phyloP scores from a whole-genome alignment of 1,140 invertebrate species.

The Neocloeon triangulifer region DNA sequence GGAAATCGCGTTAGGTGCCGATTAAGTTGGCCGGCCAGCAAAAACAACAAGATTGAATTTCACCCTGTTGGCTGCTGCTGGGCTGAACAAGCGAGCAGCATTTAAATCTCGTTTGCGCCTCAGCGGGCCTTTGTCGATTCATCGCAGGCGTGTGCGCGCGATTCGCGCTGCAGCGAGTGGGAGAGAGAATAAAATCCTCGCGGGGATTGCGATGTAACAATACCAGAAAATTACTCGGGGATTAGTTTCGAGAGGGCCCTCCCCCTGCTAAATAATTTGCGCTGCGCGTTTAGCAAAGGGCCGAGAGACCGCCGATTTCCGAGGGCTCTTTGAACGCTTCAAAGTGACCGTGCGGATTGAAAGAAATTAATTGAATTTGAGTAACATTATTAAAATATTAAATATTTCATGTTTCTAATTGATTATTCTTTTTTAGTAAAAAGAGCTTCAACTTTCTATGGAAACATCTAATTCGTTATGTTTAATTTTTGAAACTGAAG shows the following conservation, averaged over 20 bases:
- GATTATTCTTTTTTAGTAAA: no score
- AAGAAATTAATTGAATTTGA: no score
- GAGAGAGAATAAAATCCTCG: slow-evolving; percentile 2
- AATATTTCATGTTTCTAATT: no score
- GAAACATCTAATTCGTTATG: no score
- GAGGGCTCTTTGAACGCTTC: no score
- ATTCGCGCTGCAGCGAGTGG: not conserved
- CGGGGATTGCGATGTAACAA: slow-evolving; percentile 11
- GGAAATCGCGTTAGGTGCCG: not conserved
- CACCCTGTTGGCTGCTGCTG: not conserved
- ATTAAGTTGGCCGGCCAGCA: not conserved
- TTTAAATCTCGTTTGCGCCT: no score
- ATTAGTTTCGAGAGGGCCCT: slow-evolving; percentile 7
- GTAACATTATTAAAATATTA: no score
- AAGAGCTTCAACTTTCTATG: no score
- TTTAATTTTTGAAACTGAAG: no score
- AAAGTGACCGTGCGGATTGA: no score
- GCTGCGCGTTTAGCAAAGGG: not conserved
- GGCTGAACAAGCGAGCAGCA: not conserved
- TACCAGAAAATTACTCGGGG: slow-evolving; percentile 11
- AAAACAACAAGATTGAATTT: not conserved
- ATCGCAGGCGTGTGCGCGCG: not conserved
- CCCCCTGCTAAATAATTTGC: slow-evolving; percentile 10
- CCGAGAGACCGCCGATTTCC: no score
- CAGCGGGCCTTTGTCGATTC: no score